Base-by-base conservation (phyloP, 2,113 vertebrate genomes). In the Xiphophorus couchianus region DNA sequence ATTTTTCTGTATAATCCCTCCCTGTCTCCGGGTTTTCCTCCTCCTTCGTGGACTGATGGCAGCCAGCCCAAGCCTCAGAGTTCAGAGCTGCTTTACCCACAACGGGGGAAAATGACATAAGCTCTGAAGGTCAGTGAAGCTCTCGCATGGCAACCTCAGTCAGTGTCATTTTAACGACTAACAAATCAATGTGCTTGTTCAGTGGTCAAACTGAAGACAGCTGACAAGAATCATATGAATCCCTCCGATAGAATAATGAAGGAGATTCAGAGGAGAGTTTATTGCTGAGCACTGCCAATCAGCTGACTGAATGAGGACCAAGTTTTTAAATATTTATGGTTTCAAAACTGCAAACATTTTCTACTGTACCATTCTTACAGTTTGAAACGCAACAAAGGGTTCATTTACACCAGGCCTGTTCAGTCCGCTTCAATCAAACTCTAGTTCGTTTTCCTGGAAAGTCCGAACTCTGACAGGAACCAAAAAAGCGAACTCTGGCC, bases 141-240 rank as follows among this genome's bases (percentile, higher is more conserved):
- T 79, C 71, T 83, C 80, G 74, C 65, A 73, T 66, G 62, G 60
- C 63, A 65, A 17, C 51, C 54, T 62, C 67, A n/a, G 70, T 39
- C 74, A 60, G 69, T 83, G 66, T 77, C 80, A 77, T 54, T 31
- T 10, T 51, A 71, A 79, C 3, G 30, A 48, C 33, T 29, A 39
- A 54, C 84, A 80, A 85, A 70, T 80, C 70, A 75, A 69, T 71
- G 13, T 65, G 67, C 71, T 84, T 88, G 83, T 84, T 69, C 68
- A 42, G 54, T 1, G 12, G 51, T 69, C 30, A 3, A 1, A 42
- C 25, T 61, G 37, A 74, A 63, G 28, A 58, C 82, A 68, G 66
- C 54, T 71, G 51, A 71, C 76, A 64, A 79, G 72, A 85, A 82
- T 88, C 86, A 82, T 37, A 12, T 80, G 86, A 58, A 80, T 58